phyloP scores from a whole-genome alignment of 2,888 invertebrate species.

The Melieria crassipennis region DNA sequence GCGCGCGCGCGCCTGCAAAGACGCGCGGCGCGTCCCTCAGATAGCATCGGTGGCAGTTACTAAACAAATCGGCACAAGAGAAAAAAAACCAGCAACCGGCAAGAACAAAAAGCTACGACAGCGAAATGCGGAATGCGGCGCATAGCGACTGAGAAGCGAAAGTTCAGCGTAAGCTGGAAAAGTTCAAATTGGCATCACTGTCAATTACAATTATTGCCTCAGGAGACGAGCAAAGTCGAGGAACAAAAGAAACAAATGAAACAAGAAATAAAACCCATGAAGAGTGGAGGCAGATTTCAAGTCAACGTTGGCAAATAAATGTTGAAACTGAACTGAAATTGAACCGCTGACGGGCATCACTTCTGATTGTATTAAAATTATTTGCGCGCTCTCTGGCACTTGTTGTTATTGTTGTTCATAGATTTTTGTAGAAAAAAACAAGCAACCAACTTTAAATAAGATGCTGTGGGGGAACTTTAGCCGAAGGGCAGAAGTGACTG shows the following conservation, averaged over 20 bases:
- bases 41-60: neutral
- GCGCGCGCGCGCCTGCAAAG: too few relatives aligned
- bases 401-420: neutral
- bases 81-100: too few relatives aligned
- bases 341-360: too few relatives aligned
- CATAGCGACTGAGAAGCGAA: neutral
- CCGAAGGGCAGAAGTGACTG: neutral
- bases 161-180: neutral
- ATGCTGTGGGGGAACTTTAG: slow-evolving; percentile 2
- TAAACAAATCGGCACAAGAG: too few relatives aligned
- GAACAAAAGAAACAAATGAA: too few relatives aligned
- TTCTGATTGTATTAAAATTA: too few relatives aligned
- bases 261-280: slow-evolving; percentile 1
- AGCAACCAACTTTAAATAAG: too few relatives aligned
- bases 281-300: slow-evolving; percentile 24
- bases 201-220: slow-evolving; percentile 28
- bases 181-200: slow-evolving; percentile 33
- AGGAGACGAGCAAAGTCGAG: neutral
- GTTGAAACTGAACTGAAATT: neutral
- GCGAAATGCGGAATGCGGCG: neutral
- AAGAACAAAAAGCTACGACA: too few relatives aligned
- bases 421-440: neutral
- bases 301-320: neutral
- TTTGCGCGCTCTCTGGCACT: too few relatives aligned
- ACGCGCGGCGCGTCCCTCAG: neutral